Evolutionary conservation across 2,113 vertebrate genomes (phyloP).

Genomic region (Manacus vitellinus): DNA sequence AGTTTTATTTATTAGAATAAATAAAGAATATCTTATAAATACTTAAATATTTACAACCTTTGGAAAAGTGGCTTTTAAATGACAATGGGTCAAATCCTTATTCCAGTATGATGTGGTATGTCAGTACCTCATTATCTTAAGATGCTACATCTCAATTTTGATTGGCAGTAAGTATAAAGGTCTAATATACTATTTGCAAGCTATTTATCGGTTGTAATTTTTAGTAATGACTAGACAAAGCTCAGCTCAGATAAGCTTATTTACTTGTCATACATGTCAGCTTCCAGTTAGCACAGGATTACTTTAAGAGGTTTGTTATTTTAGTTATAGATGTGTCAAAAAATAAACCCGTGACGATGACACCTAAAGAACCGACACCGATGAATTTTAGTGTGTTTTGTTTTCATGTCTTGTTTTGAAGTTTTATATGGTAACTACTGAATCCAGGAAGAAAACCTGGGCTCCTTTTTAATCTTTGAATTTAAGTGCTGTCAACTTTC

Average conservation of each 20-base stretch:
- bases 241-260: background rate
- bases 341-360: background rate
- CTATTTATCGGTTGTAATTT: background rate
- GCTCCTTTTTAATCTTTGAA: background rate
- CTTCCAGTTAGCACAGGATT: background rate
- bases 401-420: background rate
- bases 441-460: background rate
- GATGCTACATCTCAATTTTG: background rate
- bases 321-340: background rate
- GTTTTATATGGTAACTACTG: background rate
- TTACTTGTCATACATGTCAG: background rate
- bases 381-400: background rate
- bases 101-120: rapidly evolving
- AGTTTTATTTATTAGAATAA: background rate
- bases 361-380: background rate
- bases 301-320: background rate
- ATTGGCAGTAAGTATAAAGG: background rate
- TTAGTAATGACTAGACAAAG: background rate
- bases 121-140: background rate
- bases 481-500: background rate
- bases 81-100: background rate
- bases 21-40: background rate
- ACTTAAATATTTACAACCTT: background rate
- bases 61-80: background rate
- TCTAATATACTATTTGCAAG: background rate